Percentiles rank a stretch among this genome's conserved stretches.
These are phyloP conservation scores for Ceratina japonica DNA, from an alignment of 1,140 invertebrate species.

Conservation along the genomic window DNA sequence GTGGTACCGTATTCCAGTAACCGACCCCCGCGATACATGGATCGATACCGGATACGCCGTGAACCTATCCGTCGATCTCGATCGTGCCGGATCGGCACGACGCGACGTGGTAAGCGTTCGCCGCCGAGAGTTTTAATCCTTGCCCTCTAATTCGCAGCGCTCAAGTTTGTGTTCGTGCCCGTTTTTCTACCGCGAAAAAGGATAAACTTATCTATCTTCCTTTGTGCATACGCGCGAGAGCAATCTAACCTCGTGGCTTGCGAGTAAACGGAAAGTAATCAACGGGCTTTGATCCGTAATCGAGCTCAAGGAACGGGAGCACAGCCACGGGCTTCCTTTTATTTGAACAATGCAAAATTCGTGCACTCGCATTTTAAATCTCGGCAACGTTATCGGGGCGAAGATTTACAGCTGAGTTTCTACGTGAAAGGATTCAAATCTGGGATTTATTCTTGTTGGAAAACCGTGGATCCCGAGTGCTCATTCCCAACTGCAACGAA, in stretches of 20 bases:
- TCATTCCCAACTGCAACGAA: background rate
- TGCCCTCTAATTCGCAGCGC: conserved; percentile 18
- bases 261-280: background rate
- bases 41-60: conserved; percentile 46
- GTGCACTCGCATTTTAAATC: too few species aligned
- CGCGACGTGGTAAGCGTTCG: background rate
- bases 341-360: background rate
- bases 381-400: background rate
- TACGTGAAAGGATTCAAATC: background rate
- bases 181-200: background rate
- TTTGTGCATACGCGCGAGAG: background rate
- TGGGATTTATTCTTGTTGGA: background rate
- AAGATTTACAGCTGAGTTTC: background rate
- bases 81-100: conserved; percentile 50
- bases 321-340: too few species aligned
- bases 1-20: conserved; percentile 54
- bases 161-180: conserved; percentile 9
- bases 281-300: background rate
- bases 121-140: conserved; percentile 19
- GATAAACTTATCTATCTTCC: background rate
- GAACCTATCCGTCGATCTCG: conserved; percentile 60
- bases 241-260: background rate
- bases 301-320: background rate
- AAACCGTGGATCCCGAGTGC: background rate
- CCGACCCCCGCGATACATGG: conserved; percentile 51